Evolutionary conservation across 2,888 invertebrate genomes (phyloP).

Genomic region (Stenodema calcarata): DNA sequence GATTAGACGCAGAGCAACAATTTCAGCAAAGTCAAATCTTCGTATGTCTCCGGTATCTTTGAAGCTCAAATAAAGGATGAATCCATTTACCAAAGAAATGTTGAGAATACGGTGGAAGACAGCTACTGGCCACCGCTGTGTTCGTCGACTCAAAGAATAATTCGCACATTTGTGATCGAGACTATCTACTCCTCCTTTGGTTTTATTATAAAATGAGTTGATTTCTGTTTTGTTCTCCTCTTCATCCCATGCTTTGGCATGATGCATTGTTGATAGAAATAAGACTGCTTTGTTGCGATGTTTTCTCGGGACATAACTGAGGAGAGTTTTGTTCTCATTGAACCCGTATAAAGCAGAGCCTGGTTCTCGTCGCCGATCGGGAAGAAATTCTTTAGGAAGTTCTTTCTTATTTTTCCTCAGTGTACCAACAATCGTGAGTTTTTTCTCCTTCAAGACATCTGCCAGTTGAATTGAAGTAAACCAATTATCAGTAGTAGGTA

Average conservation of each 20-base stretch:
- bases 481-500: neutral
- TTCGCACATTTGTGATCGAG: slow-evolving; percentile 4
- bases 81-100: neutral
- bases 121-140: slow-evolving; percentile 2
- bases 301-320: neutral
- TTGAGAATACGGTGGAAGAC: neutral
- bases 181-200: neutral
- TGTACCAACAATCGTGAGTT: neutral
- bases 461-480: neutral
- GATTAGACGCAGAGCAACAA: too few species aligned
- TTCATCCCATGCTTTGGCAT: neutral
- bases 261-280: neutral
- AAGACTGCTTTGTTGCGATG: neutral
- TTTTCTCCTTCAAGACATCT: too few species aligned
- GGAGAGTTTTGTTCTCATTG: neutral
- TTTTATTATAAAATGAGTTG: neutral
- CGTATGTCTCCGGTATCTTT: too few species aligned
- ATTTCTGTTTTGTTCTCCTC: neutral
- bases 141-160: neutral
- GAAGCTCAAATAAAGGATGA: too few species aligned
- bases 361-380: neutral
- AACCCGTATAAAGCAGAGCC: neutral
- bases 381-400: neutral
- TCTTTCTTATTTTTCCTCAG: neutral
- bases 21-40: too few species aligned